Conservation (phyloP, 92 coral and sea anemone genomes). For the Micromussa lordhowensis region DNA sequence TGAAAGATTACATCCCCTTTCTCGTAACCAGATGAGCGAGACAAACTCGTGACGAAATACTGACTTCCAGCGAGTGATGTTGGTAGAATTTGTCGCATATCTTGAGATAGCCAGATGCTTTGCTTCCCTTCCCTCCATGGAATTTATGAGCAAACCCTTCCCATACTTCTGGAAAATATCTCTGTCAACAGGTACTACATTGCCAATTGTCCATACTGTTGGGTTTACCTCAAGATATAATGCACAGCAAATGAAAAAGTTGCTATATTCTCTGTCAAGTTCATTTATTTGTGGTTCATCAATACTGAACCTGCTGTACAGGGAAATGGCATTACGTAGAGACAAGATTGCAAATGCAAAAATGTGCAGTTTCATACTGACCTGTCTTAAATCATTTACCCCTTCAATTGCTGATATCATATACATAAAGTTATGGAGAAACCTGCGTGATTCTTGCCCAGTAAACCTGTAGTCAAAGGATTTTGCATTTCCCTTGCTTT, state of each 20-base stretch:
- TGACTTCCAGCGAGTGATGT: slow-evolving; percentile 47
- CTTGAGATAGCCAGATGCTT: slow-evolving; percentile 55
- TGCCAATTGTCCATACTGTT: slow-evolving; percentile 57
- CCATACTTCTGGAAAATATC: slow-evolving; percentile 57
- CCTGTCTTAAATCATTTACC: no score
- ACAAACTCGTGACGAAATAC: slow-evolving; percentile 54
- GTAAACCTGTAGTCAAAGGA: slow-evolving; percentile 64
- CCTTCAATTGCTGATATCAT: no score
- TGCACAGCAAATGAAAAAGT: slow-evolving; percentile 50
- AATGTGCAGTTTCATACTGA: no score
- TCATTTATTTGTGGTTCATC: slow-evolving; percentile 27
- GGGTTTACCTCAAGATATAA: slow-evolving; percentile 53
- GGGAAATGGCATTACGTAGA: slow-evolving; percentile 50
- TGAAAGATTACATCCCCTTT: slow-evolving; percentile 45
- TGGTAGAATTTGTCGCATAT: slow-evolving; percentile 55
- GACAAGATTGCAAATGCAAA: slow-evolving; percentile 32
- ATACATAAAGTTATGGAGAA: slow-evolving; percentile 67
- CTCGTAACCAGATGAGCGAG: slow-evolving; percentile 55
- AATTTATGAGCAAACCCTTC: slow-evolving; percentile 48
- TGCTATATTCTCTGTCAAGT: slow-evolving; percentile 46
- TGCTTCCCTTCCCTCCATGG: slow-evolving; percentile 62
- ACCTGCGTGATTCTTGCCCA: slow-evolving; percentile 65
- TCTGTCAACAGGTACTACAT: slow-evolving; percentile 55
- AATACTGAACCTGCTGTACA: slow-evolving; percentile 54
- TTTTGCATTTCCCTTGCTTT: slow-evolving; percentile 53